phyloP scores from a whole-genome alignment of 2,888 invertebrate genomes.

The Seira ritae region DNA sequence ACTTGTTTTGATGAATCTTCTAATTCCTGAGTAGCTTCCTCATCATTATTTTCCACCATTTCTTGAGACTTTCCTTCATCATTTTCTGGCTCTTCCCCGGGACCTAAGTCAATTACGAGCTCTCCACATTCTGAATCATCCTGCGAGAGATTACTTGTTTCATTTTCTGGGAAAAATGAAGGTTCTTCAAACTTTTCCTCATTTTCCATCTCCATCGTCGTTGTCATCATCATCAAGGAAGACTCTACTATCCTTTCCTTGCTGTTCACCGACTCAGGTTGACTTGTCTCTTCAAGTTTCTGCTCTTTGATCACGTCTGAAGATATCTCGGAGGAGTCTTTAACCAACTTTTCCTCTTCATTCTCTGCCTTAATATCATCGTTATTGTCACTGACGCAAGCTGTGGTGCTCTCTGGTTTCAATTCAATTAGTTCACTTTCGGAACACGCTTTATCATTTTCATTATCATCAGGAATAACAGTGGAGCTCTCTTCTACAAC shows the following conservation, averaged over 20 bases:
- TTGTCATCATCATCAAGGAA: not conserved
- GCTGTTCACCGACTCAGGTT: not conserved
- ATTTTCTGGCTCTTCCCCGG: slow-evolving; percentile 19
- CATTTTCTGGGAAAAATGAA: slow-evolving; percentile 35
- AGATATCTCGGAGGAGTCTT: slow-evolving; percentile 47
- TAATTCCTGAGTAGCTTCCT: slow-evolving; percentile 5
- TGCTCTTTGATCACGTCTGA: slow-evolving; percentile 45
- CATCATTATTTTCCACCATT: slow-evolving; percentile 17
- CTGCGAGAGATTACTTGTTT: slow-evolving; percentile 50
- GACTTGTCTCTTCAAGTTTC: slow-evolving; percentile 42
- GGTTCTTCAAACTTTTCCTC: slow-evolving; percentile 17
- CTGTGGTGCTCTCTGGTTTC: slow-evolving; percentile 32
- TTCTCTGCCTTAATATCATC: slow-evolving; percentile 21
- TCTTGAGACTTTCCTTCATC: slow-evolving; percentile 11
- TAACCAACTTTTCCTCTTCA: slow-evolving; percentile 34
- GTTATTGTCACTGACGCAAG: slow-evolving; percentile 15
- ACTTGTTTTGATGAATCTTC: too few species aligned
- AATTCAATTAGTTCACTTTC: slow-evolving; percentile 52
- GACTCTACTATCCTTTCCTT: not conserved
- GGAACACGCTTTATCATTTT: not conserved
- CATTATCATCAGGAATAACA: too few species aligned
- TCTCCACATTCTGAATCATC: slow-evolving; percentile 56
- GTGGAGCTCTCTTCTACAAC: slow-evolving; percentile 29
- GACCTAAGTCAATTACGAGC: slow-evolving; percentile 58
- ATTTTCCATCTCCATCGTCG: slow-evolving; percentile 10